These are phyloP conservation scores for Trematocara nigrifrons DNA, from an alignment of 2,113 vertebrate genomes.

Conservation along the genomic window DNA sequence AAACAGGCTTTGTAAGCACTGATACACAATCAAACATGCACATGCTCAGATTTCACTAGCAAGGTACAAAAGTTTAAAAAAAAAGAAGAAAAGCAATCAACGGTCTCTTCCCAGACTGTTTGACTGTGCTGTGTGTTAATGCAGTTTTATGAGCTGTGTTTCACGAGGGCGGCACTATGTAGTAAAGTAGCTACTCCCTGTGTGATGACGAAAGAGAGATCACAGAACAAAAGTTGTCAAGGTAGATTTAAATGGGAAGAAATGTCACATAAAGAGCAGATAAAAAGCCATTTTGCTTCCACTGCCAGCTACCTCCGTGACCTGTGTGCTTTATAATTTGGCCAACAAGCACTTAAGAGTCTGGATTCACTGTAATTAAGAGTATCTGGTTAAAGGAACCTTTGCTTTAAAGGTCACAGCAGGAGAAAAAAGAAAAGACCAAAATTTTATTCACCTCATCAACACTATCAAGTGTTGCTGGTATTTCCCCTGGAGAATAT, in stretches of 20 bases:
- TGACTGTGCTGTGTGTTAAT: neutral
- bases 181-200: slow-evolving; percentile 19
- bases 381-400: slow-evolving; percentile 4
- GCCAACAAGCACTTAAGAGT: slow-evolving; percentile 26
- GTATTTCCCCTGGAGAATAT: neutral
- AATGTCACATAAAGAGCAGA: slow-evolving; percentile 36
- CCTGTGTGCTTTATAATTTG: slow-evolving; percentile 32
- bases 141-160: slow-evolving; percentile 20
- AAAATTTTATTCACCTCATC: neutral
- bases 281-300: slow-evolving; percentile 17
- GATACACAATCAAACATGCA: neutral
- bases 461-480: neutral
- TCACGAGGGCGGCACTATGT: neutral
- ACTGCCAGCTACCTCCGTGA: slow-evolving; percentile 9
- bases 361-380: slow-evolving; percentile 31
- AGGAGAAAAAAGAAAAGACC: neutral
- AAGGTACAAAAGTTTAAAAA: neutral
- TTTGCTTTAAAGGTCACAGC: slow-evolving; percentile 20
- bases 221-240: slow-evolving; percentile 42
- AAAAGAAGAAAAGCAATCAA: neutral
- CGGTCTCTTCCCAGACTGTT: neutral
- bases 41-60: slow-evolving; percentile 8
- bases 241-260: slow-evolving; percentile 32
- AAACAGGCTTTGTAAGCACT: neutral
- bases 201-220: slow-evolving; percentile 23